Evolutionary conservation across 2,888 invertebrate species (phyloP), one percentile per base, ranked within the genome.

Genomic region (Drosophila parthenogenetica): DNA sequence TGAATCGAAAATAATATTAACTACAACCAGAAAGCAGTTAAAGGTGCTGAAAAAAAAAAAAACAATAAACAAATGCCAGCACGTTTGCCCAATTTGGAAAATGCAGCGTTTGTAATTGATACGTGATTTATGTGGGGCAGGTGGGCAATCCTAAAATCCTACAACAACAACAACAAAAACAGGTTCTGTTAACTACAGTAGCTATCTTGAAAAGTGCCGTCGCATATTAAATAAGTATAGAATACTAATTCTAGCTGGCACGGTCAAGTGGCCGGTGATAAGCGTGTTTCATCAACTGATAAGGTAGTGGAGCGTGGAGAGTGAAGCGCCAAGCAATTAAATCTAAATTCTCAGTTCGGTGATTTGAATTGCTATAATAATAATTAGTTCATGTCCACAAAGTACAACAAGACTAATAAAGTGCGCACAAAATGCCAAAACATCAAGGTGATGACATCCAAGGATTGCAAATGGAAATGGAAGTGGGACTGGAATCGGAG

Each of bases 61-160:
- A 55, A 51, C 51, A 22, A 48, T 32, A 49, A 43, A 17, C 48
- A 73, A 76, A 82, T 82, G 80, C 82, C 86, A 71, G 66, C 82
- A 82, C 82, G 82, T 82, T 73, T 82, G 67, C 65, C 67, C 64
- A 85, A 69, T 85, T 85, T 69, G 65, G 64, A 61, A 77, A 63
- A 77, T 77, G 69, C 69, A 67, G 49, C 49, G 51, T 29, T 54
- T 54, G 55, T 58, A 72, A 73, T 60, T 69, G 77, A 77, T 74
- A 82, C 82, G 82, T 82, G 82, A 85, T 82, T 71, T 85, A 73
- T 79, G 82, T 77, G 78, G 71, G 69, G 29, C 85, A 68, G 76
- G 61, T 59, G 53, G 57, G 40, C 58, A 58, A 35, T 73, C 50
- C 69, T 61, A 69, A 54, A 35, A 35, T 35, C 35, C 60, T 74